Conservation (phyloP, 2,797 vertebrate species). For the Coreius guichenoti region DNA sequence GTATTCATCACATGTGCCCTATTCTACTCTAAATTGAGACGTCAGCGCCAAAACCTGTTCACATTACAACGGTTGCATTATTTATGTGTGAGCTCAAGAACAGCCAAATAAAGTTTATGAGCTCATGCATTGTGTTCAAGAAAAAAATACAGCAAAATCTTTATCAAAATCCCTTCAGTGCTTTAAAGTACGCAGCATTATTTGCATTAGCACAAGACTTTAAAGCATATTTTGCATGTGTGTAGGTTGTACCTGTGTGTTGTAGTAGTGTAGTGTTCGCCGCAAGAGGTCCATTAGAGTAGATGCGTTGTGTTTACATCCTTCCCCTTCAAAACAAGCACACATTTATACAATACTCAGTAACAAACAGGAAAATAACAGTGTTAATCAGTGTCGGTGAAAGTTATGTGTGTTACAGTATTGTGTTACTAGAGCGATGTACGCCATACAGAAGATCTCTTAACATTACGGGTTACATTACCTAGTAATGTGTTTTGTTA, state of each 20-base stretch:
- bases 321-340: slow-evolving; percentile 5
- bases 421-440: no score
- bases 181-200: not conserved
- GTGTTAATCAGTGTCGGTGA: not conserved
- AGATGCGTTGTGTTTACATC: slow-evolving; percentile 24
- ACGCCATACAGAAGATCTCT: no score
- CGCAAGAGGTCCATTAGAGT: slow-evolving; percentile 45
- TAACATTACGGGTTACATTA: no score
- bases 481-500: no score
- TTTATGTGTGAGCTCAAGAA: not conserved
- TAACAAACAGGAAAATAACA: not conserved
- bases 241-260: slow-evolving; percentile 50
- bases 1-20: not conserved
- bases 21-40: not conserved
- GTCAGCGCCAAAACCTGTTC: not conserved
- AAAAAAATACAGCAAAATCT: not conserved
- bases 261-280: slow-evolving; percentile 43
- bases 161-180: not conserved
- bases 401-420: not conserved
- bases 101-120: not conserved
- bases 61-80: no score
- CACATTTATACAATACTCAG: slow-evolving; percentile 3
- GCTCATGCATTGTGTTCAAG: not conserved
- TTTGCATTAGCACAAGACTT: not conserved
- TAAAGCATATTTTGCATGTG: not conserved